Percentiles rank a stretch among this genome's conserved stretches.
These are phyloP conservation scores for Pangasius larnaudii DNA, from an alignment of 2,797 vertebrate species.

Conservation along the genomic window DNA sequence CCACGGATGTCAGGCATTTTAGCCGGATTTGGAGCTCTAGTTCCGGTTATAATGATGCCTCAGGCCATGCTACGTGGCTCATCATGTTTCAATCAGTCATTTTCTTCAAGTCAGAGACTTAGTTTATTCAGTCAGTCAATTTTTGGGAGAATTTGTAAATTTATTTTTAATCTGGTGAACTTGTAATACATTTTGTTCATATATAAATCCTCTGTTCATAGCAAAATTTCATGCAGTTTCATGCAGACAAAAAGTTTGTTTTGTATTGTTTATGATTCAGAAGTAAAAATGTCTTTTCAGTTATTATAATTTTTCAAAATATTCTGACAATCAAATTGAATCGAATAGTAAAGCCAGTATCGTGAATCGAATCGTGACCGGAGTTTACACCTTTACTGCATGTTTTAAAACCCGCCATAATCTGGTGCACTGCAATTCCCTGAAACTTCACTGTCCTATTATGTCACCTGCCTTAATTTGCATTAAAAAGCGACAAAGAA, in stretches of 20 bases:
- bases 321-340: neutral
- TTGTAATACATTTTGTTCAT: neutral
- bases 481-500: neutral
- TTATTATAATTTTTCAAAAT: neutral
- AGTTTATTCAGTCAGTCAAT: neutral
- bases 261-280: neutral
- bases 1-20: neutral
- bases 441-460: neutral
- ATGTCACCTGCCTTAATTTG: neutral
- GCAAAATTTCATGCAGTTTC: neutral
- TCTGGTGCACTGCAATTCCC: neutral
- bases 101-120: neutral
- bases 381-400: neutral
- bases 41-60: neutral
- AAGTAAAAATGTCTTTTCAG: neutral
- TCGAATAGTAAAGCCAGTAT: neutral
- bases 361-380: neutral
- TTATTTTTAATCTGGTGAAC: neutral
- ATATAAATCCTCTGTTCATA: neutral
- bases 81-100: neutral
- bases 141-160: neutral
- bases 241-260: neutral
- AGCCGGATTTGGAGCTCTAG: neutral
- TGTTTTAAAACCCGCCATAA: neutral
- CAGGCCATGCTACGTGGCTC: neutral